Evolutionary conservation across 2,113 vertebrate genomes (phyloP), one percentile per base, ranked within the genome.

Genomic region (Dolichallabes microphthalmus): DNA sequence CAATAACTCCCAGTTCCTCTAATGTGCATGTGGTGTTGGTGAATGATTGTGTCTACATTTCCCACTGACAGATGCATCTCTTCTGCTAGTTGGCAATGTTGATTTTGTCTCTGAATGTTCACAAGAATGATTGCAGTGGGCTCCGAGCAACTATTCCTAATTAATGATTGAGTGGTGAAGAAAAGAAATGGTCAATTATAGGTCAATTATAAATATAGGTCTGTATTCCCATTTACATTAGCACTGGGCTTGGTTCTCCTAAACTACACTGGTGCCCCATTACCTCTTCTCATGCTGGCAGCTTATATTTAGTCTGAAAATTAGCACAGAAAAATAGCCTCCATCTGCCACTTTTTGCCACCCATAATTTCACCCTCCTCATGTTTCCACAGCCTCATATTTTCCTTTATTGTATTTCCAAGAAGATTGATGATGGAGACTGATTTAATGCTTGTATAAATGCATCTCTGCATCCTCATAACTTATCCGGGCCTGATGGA

Each of bases 261-360:
- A 30, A 53, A 80, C 88, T 92, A 86, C 91, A 92, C 45, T 11
- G 83, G 88, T 85, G 82, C 73, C 87, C 76, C 60, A 86, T 85
- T 87, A 90, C 87, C 87, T 39, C 79, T 27, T 52, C 73, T 77
- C 50, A 83, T 87, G 80, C 84, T 88, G 89, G 84, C 90, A 88
- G 68, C 73, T 35, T 94, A 93, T 93, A 93, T 90, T 92, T 92
- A 93, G 92, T 83, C 71, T 32, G 88, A 87, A 89, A 92, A 91
- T 86, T 88, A 88, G 86, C 78, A 86, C 75, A 83, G 87, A 87
- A 87, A 92, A 91, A 93, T 32, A 27, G 61, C 89, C 91, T 89
- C 90, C 86, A 89, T 89, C 87, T 84, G 89, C 90, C 91, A 88
- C 88, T 88, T 88, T 91, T 91, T 91, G 82, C 89, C 91, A 92